Conservation (phyloP, 2,888 invertebrate species). For the Eudiplozoon nipponicum region DNA sequence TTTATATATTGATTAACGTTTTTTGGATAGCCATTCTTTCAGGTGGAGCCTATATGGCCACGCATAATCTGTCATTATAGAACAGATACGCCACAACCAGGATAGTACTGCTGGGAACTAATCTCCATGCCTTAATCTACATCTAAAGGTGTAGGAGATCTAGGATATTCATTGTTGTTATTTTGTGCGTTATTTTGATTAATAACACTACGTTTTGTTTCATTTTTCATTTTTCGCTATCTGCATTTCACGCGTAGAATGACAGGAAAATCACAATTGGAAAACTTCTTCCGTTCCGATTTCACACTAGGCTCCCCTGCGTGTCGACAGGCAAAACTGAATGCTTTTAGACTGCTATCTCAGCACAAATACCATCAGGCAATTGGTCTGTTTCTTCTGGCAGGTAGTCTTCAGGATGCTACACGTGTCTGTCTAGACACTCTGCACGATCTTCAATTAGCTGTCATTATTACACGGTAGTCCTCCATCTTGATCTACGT, state of each 20-base stretch:
- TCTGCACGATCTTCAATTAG: conserved; percentile 56
- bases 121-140: no score
- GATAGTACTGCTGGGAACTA: no score
- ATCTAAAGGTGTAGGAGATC: no score
- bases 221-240: no score
- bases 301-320: conserved; percentile 63
- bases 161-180: no score
- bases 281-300: conserved; percentile 65
- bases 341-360: conserved; percentile 73
- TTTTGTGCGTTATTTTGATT: no score
- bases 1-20: no score
- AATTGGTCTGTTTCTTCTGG: conserved; percentile 80
- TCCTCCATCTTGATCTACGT: background rate
- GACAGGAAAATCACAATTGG: conserved; percentile 59
- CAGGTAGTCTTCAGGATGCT: conserved; percentile 67
- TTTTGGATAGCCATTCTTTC: no score
- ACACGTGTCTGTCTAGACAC: conserved; percentile 54
- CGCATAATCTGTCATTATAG: no score
- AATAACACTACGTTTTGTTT: no score
- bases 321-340: conserved; percentile 62
- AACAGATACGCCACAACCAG: no score
- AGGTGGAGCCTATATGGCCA: no score
- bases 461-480: conserved; percentile 51
- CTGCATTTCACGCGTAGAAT: conserved; percentile 31
- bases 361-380: conserved; percentile 77